phyloP scores from a whole-genome alignment of 2,113 vertebrate species.

The Eubucco bourcierii region DNA sequence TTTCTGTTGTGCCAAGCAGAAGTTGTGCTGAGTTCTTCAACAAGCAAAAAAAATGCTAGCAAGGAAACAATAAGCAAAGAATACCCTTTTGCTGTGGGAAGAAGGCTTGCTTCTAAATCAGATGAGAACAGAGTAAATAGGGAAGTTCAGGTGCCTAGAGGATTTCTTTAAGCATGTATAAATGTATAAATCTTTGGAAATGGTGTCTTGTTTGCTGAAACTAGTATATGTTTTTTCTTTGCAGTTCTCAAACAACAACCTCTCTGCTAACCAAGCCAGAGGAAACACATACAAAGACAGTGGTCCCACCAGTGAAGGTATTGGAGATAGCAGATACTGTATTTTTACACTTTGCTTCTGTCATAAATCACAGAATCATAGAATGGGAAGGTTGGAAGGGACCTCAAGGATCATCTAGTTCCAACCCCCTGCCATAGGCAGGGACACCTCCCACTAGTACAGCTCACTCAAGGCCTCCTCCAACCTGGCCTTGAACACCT shows the following conservation, averaged over 20 bases:
- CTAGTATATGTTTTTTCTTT: constrained; percentile 10
- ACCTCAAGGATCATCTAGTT: no score
- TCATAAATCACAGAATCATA: background rate
- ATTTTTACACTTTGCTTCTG: background rate
- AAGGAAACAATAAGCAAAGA: background rate
- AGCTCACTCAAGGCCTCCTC: no score
- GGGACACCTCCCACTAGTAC: no score
- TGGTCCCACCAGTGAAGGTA: constrained; percentile 71
- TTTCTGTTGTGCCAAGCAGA: background rate
- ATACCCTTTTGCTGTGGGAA: background rate
- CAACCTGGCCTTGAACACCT: no score
- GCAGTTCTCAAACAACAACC: constrained; percentile 49
- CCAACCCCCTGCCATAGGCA: no score
- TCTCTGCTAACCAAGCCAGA: constrained; percentile 39
- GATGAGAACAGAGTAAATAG: background rate
- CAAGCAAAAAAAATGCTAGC: background rate
- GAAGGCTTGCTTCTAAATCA: background rate
- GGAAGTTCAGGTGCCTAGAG: background rate
- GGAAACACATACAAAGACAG: constrained; percentile 29
- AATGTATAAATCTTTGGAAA: background rate
- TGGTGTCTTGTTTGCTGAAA: background rate
- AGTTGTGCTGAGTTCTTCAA: background rate
- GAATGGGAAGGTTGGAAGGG: no score
- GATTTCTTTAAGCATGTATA: background rate
- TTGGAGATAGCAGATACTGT: background rate